Evolutionary conservation across 1,140 invertebrate genomes (phyloP).

Genomic region (Macrobrachium rosenbergii): DNA sequence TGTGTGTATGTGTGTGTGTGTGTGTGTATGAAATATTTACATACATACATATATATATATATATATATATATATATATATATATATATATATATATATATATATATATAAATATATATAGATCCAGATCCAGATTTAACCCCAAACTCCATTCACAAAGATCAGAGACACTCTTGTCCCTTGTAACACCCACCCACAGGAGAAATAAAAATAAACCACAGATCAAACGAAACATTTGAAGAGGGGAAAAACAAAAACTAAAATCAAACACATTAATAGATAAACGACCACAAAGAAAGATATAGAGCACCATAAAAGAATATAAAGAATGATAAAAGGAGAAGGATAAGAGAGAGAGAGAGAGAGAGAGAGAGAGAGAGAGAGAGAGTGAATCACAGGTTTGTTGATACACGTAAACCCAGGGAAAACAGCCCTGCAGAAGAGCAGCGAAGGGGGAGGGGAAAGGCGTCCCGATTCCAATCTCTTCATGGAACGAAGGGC

Average conservation of each 20-base stretch:
- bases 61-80: constrained; percentile 26
- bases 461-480: too few species aligned
- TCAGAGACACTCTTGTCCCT: not conserved
- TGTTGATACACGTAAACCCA: too few species aligned
- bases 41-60: constrained; percentile 18
- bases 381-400: too few species aligned
- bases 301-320: not conserved
- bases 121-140: not conserved
- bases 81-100: constrained; percentile 30
- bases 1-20: constrained; percentile 1
- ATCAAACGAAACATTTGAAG: too few species aligned
- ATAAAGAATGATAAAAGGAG: not conserved
- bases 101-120: constrained; percentile 27
- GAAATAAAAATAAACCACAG: not conserved
- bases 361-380: constrained; percentile 36
- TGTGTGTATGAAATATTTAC: not conserved
- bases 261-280: too few species aligned
- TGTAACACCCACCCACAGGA: not conserved
- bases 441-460: too few species aligned
- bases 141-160: not conserved
- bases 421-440: too few species aligned
- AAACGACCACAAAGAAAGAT: not conserved
- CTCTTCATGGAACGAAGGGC: too few species aligned
- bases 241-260: too few species aligned
- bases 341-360: constrained; percentile 13